Conservation (phyloP, 2,888 invertebrate species). For the Deroplatys truncata region DNA sequence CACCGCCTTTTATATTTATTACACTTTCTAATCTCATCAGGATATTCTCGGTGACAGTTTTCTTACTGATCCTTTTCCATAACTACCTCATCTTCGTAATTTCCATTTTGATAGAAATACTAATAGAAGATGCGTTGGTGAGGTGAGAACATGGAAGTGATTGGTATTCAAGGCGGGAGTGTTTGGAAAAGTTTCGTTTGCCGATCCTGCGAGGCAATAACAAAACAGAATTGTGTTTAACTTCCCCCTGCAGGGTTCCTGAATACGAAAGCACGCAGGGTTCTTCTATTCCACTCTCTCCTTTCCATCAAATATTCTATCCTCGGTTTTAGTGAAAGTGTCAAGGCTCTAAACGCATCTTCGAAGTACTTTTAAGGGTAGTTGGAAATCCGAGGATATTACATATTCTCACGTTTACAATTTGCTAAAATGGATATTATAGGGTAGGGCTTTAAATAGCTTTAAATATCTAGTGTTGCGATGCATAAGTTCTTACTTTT, state of each 20-base stretch:
- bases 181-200: neutral
- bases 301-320: neutral
- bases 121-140: neutral
- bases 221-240: neutral
- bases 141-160: neutral
- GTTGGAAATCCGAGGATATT: no score
- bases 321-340: neutral
- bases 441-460: no score
- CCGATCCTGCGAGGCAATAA: neutral
- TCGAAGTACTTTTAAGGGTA: no score
- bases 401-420: no score
- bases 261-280: neutral
- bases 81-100: neutral
- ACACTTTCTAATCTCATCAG: no score
- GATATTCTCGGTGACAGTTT: no score
- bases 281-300: neutral
- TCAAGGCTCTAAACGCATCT: neutral
- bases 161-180: neutral
- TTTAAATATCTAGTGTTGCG: no score
- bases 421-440: no score
- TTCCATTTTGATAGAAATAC: neutral
- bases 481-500: no score
- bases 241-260: neutral
- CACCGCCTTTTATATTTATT: no score
- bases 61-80: neutral